Percentiles rank a stretch among this genome's conserved stretches.
These are phyloP conservation scores for Alcedo atthis DNA, from an alignment of 2,797 vertebrate species.

Conservation along the genomic window DNA sequence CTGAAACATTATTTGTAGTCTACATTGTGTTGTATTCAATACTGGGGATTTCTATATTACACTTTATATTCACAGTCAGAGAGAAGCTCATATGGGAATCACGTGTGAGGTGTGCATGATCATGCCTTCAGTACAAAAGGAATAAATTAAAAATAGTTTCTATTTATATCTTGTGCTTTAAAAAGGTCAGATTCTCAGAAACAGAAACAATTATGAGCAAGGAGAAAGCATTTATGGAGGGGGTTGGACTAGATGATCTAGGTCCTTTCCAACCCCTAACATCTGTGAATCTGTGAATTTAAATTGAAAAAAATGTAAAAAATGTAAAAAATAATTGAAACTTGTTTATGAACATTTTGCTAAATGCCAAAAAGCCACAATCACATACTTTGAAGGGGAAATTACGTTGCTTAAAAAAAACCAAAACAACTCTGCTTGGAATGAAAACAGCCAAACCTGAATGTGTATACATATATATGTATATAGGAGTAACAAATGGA, in stretches of 20 bases:
- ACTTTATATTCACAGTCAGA: background rate
- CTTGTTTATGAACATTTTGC: background rate
- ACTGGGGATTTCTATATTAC: background rate
- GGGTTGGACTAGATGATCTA: too few species aligned
- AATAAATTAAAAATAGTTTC: background rate
- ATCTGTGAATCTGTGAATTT: too few species aligned
- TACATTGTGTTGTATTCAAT: background rate
- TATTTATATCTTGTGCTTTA: background rate
- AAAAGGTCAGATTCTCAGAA: background rate
- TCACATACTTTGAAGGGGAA: background rate
- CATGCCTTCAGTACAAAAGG: background rate
- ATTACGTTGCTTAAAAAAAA: fast-evolving
- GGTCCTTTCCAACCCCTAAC: too few species aligned
- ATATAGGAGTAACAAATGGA: background rate
- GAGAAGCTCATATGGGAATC: background rate
- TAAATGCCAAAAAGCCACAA: background rate
- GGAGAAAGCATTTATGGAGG: background rate
- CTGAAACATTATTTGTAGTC: background rate
- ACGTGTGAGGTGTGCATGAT: background rate
- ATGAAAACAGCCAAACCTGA: background rate
- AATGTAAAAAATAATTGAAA: background rate
- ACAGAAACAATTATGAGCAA: background rate
- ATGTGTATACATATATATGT: background rate
- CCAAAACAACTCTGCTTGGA: background rate
- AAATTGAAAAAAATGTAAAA: background rate